These are phyloP conservation scores for Rhodinocichla rosea DNA, from an alignment of 2,113 vertebrate species.

Conservation along the genomic window DNA sequence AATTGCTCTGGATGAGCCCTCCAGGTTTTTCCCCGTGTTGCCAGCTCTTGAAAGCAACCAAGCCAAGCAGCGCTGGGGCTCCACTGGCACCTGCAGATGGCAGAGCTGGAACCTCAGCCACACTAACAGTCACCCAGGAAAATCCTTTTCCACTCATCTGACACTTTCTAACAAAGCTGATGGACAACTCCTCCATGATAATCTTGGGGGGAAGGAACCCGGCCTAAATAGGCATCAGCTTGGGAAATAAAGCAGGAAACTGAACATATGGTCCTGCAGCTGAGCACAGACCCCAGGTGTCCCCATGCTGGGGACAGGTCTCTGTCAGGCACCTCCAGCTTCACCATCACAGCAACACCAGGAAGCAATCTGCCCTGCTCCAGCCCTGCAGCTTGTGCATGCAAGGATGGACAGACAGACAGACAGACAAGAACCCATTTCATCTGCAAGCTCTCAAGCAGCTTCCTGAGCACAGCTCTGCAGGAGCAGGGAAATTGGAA, in stretches of 20 bases:
- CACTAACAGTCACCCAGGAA: not conserved
- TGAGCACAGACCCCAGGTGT: not conserved
- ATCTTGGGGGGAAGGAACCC: not conserved
- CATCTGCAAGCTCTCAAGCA: not conserved
- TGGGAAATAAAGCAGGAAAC: not conserved
- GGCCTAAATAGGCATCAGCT: not conserved
- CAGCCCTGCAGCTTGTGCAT: not conserved
- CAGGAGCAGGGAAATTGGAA: not conserved
- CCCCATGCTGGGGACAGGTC: not conserved
- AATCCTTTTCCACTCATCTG: not conserved
- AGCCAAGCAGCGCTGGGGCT: not conserved
- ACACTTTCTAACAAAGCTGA: not conserved
- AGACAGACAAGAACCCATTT: not conserved
- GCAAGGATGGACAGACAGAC: not conserved
- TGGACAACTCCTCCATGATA: not conserved
- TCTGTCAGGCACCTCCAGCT: not conserved
- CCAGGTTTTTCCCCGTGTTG: not conserved
- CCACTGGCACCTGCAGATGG: not conserved
- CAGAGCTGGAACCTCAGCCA: not conserved
- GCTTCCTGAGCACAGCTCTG: not conserved
- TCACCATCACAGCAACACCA: not conserved
- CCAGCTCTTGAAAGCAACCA: not conserved
- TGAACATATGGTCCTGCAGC: fast-evolving
- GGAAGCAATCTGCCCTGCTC: not conserved
- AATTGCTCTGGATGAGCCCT: not conserved